Conservation (phyloP, 2,888 invertebrate species). For the Trichopoda pennipes region DNA sequence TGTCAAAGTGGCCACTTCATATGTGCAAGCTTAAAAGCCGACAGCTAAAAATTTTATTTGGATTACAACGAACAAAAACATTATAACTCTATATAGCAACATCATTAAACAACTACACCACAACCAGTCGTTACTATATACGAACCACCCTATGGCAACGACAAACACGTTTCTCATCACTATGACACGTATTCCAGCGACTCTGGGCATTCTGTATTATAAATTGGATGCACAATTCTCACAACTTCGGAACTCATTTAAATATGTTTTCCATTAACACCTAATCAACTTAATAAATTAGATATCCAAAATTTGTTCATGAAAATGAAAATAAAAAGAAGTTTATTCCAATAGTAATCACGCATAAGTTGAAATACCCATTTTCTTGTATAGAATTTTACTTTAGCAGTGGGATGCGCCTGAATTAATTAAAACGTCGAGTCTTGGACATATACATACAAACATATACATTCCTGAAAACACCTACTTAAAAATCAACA, state of each 20-base stretch:
- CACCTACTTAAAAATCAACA: no score
- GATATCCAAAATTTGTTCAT: slow-evolving; percentile 12
- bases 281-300: slow-evolving; percentile 54
- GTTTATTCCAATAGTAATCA: slow-evolving; percentile 11
- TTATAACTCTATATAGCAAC: slow-evolving; percentile 68
- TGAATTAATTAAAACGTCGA: slow-evolving; percentile 3
- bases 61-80: slow-evolving; percentile 48
- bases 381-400: background rate
- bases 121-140: slow-evolving; percentile 69
- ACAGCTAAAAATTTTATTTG: slow-evolving; percentile 27
- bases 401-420: background rate
- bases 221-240: slow-evolving; percentile 49
- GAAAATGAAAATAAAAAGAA: slow-evolving; percentile 25
- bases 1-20: slow-evolving; percentile 10
- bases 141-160: slow-evolving; percentile 58
- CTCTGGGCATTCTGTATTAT: slow-evolving; percentile 50
- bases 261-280: slow-evolving; percentile 70
- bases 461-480: no score
- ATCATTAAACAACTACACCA: slow-evolving; percentile 69
- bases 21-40: slow-evolving; percentile 1
- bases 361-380: background rate
- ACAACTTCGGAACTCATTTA: slow-evolving; percentile 65
- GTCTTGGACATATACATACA: no score
- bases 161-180: slow-evolving; percentile 64
- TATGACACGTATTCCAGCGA: slow-evolving; percentile 64